These are phyloP conservation scores for Drosophila subpulchrella DNA, from an alignment of 1,140 invertebrate species.

Conservation along the genomic window DNA sequence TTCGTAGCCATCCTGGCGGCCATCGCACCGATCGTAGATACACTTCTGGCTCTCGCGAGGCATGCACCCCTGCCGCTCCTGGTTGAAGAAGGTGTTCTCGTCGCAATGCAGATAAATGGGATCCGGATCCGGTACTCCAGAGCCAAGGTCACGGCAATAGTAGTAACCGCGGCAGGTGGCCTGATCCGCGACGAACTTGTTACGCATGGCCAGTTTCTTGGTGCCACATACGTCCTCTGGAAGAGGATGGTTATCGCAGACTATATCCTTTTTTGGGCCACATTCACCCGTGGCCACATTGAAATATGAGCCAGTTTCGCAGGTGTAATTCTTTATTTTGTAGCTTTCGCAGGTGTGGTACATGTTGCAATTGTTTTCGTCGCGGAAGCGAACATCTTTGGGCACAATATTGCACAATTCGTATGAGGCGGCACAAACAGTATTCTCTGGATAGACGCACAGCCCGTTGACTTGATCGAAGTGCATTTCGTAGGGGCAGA, in stretches of 20 bases:
- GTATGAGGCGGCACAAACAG: constrained; percentile 40
- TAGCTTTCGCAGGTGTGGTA: constrained; percentile 39
- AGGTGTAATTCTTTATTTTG: background rate
- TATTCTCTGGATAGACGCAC: constrained; percentile 49
- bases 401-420: constrained; percentile 62
- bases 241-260: constrained; percentile 54
- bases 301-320: constrained; percentile 50
- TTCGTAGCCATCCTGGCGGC: constrained; percentile 42
- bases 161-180: constrained; percentile 74
- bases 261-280: constrained; percentile 42
- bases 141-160: constrained; percentile 66
- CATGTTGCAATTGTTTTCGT: constrained; percentile 57
- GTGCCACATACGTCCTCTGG: constrained; percentile 63
- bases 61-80: constrained; percentile 37
- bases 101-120: constrained; percentile 49
- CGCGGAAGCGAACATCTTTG: background rate
- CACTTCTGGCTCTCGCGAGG: constrained; percentile 36
- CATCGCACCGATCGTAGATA: constrained; percentile 69
- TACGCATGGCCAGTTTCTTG: constrained; percentile 53
- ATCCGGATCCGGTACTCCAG: constrained; percentile 50
- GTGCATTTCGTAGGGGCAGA: constrained; percentile 31
- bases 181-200: constrained; percentile 61
- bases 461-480: constrained; percentile 35
- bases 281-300: constrained; percentile 36
- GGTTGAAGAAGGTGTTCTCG: constrained; percentile 54